phyloP scores from a whole-genome alignment of 1,140 invertebrate genomes.

The Dreissena rostriformis region DNA sequence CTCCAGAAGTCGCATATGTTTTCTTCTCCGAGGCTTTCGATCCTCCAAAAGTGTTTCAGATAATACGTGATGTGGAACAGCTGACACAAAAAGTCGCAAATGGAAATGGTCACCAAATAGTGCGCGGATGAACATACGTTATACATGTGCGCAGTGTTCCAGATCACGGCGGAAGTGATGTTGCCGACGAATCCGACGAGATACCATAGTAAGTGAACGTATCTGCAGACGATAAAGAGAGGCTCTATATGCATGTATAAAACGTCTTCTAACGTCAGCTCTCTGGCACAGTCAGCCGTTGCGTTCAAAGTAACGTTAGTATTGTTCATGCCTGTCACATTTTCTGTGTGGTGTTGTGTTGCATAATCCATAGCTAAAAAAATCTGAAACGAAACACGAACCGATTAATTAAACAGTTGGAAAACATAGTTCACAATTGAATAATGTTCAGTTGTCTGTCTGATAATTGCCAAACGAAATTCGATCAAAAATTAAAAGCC shows the following conservation, averaged over 20 bases:
- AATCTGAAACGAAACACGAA: too few relatives aligned
- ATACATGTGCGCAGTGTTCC: slow-evolving; percentile 70
- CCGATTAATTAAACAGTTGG: too few relatives aligned
- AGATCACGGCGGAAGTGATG: slow-evolving; percentile 71
- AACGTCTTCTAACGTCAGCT: slow-evolving; percentile 30
- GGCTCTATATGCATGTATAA: slow-evolving; percentile 20
- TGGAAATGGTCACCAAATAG: slow-evolving; percentile 62
- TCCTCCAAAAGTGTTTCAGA: slow-evolving; percentile 63
- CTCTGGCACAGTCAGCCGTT: too few relatives aligned
- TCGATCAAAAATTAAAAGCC: too few relatives aligned
- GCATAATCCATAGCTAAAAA: too few relatives aligned
- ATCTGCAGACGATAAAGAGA: slow-evolving; percentile 15
- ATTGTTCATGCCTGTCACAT: too few relatives aligned
- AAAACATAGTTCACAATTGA: too few relatives aligned
- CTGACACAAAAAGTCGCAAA: slow-evolving; percentile 62
- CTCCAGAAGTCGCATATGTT: slow-evolving; percentile 66
- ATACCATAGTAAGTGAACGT: slow-evolving; percentile 65
- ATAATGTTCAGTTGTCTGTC: too few relatives aligned
- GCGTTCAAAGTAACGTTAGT: too few relatives aligned
- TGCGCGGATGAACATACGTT: slow-evolving; percentile 65
- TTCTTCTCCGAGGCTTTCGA: slow-evolving; percentile 53
- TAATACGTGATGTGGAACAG: slow-evolving; percentile 61
- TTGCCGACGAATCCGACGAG: slow-evolving; percentile 76
- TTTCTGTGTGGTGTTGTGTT: too few relatives aligned
- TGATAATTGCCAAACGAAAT: too few relatives aligned